Evolutionary conservation across 2,113 vertebrate species (phyloP).

Genomic region (Osmerus mordax): DNA sequence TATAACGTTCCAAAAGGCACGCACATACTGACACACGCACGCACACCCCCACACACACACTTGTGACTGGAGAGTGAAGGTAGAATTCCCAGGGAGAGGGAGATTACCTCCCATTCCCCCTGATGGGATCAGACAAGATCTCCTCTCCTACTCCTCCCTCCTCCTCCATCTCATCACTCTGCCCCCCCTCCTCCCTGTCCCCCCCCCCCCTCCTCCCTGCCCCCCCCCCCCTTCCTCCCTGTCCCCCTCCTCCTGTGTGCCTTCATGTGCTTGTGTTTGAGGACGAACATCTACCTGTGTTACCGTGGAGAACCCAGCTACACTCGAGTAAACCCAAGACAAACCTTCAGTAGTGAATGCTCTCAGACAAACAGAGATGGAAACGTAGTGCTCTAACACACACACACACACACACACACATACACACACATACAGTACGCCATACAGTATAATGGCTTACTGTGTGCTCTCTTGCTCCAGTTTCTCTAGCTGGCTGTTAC

Average conservation of each 20-base stretch:
- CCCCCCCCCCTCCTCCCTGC: not conserved
- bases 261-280: not conserved
- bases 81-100: slow-evolving; percentile 56
- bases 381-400: not conserved
- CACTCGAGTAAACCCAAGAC: not conserved
- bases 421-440: slow-evolving; percentile 28
- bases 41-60: slow-evolving; percentile 1
- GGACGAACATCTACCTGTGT: not conserved
- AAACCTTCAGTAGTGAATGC: not conserved
- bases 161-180: slow-evolving; percentile 30
- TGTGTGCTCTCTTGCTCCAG: slow-evolving; percentile 56
- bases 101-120: slow-evolving; percentile 69
- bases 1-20: not conserved
- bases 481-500: slow-evolving; percentile 50
- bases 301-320: too few relatives aligned
- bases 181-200: not conserved
- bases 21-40: not conserved
- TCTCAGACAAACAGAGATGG: not conserved
- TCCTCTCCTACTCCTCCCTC: slow-evolving; percentile 14
- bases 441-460: slow-evolving; percentile 48
- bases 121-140: slow-evolving; percentile 59
- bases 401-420: slow-evolving; percentile 43
- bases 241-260: not conserved
- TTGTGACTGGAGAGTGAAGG: not conserved
- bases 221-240: not conserved